These are phyloP conservation scores for Tringa solitaria DNA, from an alignment of 2,113 vertebrate species.

Conservation along the genomic window DNA sequence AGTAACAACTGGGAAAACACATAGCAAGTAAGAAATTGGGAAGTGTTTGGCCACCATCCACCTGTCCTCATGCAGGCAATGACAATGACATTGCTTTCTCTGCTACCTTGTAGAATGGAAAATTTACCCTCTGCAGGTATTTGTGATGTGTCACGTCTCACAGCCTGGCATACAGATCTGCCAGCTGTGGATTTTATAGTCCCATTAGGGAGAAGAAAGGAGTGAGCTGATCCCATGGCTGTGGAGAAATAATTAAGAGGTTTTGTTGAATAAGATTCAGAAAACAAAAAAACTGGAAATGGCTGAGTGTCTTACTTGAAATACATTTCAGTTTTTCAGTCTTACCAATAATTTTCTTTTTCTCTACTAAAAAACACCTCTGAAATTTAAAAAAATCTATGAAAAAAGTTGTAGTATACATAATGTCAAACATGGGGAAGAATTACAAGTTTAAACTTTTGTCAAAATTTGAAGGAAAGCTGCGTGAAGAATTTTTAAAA, in stretches of 20 bases:
- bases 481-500: not conserved
- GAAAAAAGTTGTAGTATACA: not conserved
- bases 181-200: not conserved
- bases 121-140: not conserved
- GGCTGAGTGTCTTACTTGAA: not conserved
- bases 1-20: not conserved
- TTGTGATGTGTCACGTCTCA: not conserved
- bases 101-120: not conserved
- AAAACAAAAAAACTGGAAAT: not conserved
- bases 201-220: not conserved
- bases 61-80: not conserved
- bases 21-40: not conserved
- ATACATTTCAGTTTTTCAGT: not conserved
- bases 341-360: not conserved
- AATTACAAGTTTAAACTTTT: not conserved
- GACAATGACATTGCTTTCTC: not conserved
- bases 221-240: not conserved
- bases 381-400: not conserved
- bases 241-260: not conserved
- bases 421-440: not conserved
- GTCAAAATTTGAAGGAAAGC: not conserved
- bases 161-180: not conserved
- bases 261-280: slow-evolving; percentile 3
- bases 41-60: not conserved
- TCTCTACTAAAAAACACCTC: not conserved